phyloP scores from a whole-genome alignment of 2,797 vertebrate genomes.

The Syndactyla subalaris region DNA sequence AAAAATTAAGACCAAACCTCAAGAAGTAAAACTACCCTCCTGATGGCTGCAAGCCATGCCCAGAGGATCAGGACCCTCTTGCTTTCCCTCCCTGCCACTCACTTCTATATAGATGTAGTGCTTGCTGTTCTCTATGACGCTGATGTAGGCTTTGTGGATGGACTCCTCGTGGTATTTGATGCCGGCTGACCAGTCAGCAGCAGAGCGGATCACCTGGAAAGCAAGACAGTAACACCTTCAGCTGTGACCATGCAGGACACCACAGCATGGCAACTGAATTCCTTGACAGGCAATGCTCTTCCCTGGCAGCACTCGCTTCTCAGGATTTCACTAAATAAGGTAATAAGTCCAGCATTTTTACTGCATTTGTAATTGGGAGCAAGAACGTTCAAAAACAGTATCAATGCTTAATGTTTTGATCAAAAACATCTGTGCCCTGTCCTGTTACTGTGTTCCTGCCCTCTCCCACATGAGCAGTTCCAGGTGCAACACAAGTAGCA shows the following conservation, averaged over 20 bases:
- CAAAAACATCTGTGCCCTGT: not conserved
- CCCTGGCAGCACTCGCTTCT: not conserved
- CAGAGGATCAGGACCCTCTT: not conserved
- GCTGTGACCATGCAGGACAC: not conserved
- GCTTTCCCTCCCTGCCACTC: not conserved
- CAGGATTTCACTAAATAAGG: not conserved
- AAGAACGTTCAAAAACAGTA: not conserved
- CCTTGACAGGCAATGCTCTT: not conserved
- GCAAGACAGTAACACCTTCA: not conserved
- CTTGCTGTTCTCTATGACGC: slow-evolving; percentile 86
- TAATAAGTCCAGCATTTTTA: accelerated
- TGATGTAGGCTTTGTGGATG: slow-evolving; percentile 90
- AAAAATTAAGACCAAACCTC: not conserved
- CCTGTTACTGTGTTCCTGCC: not conserved
- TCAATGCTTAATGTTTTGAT: not conserved
- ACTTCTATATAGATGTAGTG: slow-evolving; percentile 97
- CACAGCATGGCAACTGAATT: not conserved
- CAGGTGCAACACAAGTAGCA: not conserved
- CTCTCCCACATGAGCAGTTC: not conserved
- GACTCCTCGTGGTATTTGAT: slow-evolving; percentile 97
- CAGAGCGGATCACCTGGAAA: slow-evolving; percentile 89
- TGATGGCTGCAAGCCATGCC: not conserved
- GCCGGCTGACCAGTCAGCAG: slow-evolving; percentile 94
- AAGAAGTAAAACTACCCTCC: not conserved
- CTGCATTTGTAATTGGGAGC: not conserved